Evolutionary conservation across 2,888 invertebrate genomes (phyloP), one percentile per base, ranked within the genome.

Genomic region (Campopleginae sp.): DNA sequence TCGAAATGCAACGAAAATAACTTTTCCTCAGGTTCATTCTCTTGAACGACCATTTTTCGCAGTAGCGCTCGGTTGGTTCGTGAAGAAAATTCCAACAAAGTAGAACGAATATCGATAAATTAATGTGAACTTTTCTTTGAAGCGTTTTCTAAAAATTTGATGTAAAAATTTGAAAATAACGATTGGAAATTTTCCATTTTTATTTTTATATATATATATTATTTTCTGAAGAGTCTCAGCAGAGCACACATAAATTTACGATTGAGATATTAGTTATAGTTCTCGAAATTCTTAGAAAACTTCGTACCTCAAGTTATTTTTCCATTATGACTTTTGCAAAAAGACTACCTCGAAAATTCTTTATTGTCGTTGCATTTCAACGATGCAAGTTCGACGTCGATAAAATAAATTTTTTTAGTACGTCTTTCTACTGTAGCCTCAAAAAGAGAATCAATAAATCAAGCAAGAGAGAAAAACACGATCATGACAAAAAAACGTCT

Each of bases 361-460:
- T 54, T 54, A 19, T 19, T 51, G 23, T 54, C 58, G 58, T 27
- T 58, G 58, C 27, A 27, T 58, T 58, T 58, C 14, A 14, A 58
- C 58, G 58, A 58, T 58, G 58, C 27, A 48, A 38, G 27, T 27
- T 58, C 5, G 27, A 58, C 58, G 27, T 58, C 58, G 27, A 27
- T 58, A 10, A 42, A 72, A 72, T 65, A 10, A 27, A 65, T 54
- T 68, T 71, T 23, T 74, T 51, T 80, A 80, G 44, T 33, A 61
- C 70, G 23, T 66, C 33, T 72, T 31, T 65, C 4, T 74, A 27
- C 31, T 44, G 38, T 74, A 65, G 46, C 42, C 44, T 46, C 66
- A 8, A 66, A 76, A 61, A 74, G 63, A 72, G 44, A 77, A 42
- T 44, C 31, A 54, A 65, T 31, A 65, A 66, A 44, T 33, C 10